A percentile compares a stretch with the other conserved stretches of the same genome.
phyloP scores from a whole-genome alignment of 2,113 vertebrate genomes.

The Leucopsar rothschildi region DNA sequence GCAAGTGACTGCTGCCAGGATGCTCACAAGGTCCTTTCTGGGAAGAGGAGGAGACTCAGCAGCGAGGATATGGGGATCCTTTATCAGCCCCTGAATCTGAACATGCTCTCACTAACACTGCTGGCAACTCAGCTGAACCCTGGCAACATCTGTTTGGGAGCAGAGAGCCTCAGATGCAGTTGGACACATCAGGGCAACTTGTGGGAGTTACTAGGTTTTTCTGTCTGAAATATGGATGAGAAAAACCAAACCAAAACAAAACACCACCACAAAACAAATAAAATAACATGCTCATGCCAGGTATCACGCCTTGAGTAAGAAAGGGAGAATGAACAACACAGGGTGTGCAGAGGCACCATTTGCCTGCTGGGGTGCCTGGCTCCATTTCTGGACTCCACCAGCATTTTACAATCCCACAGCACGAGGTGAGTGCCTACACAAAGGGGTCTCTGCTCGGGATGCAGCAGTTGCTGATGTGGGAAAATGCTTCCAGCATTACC shows the following conservation, averaged over 20 bases:
- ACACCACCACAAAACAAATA: not conserved
- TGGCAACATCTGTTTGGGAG: conserved; percentile 15
- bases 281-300: not conserved
- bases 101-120: not conserved
- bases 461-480: not conserved
- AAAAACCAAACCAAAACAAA: not conserved
- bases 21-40: not conserved
- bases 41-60: not conserved
- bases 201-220: not conserved
- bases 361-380: not conserved
- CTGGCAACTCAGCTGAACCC: not conserved
- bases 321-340: not conserved
- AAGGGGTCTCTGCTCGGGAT: not conserved
- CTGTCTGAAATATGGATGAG: conserved; percentile 3
- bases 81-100: conserved; percentile 2
- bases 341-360: not conserved
- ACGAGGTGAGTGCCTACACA: not conserved
- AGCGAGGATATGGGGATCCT: not conserved
- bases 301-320: not conserved
- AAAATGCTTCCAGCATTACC: not conserved
- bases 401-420: not conserved
- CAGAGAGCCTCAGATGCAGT: not conserved
- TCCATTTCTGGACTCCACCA: not conserved
- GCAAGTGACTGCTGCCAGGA: not conserved
- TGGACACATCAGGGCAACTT: not conserved